Evolutionary conservation across 2,888 invertebrate genomes (phyloP).

Genomic region (Acrobasis consociella): DNA sequence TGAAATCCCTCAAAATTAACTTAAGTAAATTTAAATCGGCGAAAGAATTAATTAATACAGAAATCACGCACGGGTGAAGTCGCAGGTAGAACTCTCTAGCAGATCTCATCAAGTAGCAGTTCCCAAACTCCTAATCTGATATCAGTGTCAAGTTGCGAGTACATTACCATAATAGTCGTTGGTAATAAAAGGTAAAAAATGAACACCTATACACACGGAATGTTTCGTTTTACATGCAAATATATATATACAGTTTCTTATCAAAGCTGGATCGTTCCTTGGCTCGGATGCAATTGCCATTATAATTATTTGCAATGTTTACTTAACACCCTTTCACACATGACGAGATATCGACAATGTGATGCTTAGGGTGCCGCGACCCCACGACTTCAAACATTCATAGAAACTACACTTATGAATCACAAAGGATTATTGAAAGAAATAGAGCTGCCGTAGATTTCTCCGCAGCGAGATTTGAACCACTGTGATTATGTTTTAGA

Average conservation of each 20-base stretch:
- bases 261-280: slow-evolving; percentile 64
- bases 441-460: neutral
- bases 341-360: slow-evolving; percentile 76
- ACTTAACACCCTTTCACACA: slow-evolving; percentile 83
- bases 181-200: slow-evolving; percentile 65
- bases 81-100: neutral
- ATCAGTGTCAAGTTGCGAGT: slow-evolving; percentile 76
- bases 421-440: slow-evolving; percentile 43
- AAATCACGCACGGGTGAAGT: no score
- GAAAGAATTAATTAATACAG: no score
- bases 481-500: neutral
- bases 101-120: slow-evolving; percentile 32
- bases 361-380: slow-evolving; percentile 54
- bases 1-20: no score
- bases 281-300: slow-evolving; percentile 74
- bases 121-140: slow-evolving; percentile 74
- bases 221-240: slow-evolving; percentile 74
- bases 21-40: no score
- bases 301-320: slow-evolving; percentile 83
- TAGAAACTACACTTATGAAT: slow-evolving; percentile 53
- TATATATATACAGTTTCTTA: slow-evolving; percentile 71
- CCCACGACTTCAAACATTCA: slow-evolving; percentile 47
- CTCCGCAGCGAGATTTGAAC: neutral
- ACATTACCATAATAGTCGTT: slow-evolving; percentile 73
- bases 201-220: slow-evolving; percentile 58